Conservation (phyloP, 2,797 vertebrate species). For the Chaetodon trifasciatus region DNA sequence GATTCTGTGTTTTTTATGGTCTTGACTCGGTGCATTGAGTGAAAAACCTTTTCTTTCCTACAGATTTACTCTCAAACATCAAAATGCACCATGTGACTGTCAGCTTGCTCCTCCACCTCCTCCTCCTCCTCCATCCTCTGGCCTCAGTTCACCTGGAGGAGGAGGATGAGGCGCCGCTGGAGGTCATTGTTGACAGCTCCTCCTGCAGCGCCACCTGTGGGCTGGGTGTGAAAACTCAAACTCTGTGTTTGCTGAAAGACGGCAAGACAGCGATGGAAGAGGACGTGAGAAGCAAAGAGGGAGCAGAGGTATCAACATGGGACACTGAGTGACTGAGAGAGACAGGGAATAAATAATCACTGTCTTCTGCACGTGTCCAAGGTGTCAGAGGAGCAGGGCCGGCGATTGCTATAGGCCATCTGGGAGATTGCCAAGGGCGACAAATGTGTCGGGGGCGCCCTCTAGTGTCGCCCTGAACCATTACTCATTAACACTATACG, state of each 20-base stretch:
- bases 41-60: not conserved
- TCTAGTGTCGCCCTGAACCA: no score
- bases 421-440: no score
- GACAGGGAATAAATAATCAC: not conserved
- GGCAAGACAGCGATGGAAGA: slow-evolving; percentile 39
- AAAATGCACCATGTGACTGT: slow-evolving; percentile 14
- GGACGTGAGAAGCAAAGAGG: not conserved
- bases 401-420: no score
- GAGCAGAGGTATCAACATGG: slow-evolving; percentile 28
- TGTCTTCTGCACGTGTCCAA: not conserved
- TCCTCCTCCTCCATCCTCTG: slow-evolving; percentile 44
- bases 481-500: no score
- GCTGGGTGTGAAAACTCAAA: slow-evolving; percentile 86
- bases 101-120: slow-evolving; percentile 14
- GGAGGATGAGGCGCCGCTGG: slow-evolving; percentile 45
- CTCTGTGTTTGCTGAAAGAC: slow-evolving; percentile 79
- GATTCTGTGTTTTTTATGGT: no score
- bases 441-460: no score
- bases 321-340: not conserved
- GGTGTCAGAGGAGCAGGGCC: no score
- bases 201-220: slow-evolving; percentile 92
- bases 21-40: no score
- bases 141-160: slow-evolving; percentile 49
- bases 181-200: slow-evolving; percentile 73
- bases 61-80: slow-evolving; percentile 1